phyloP scores from a whole-genome alignment of 2,888 invertebrate species.

The Cheilosia urbana region DNA sequence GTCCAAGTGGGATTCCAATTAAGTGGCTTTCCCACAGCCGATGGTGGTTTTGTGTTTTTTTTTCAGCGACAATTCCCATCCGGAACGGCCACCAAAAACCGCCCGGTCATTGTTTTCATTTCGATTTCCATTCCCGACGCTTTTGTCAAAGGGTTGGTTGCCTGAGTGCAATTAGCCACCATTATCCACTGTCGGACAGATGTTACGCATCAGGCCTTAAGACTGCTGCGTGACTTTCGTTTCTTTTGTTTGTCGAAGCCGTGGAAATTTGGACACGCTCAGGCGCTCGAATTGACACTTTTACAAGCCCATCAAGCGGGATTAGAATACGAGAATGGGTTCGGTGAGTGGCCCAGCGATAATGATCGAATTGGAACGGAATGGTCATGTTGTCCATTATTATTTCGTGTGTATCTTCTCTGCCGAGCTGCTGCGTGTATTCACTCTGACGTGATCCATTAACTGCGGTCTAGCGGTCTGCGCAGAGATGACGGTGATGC shows the following conservation, averaged over 20 bases:
- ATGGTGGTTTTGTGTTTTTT: constrained; percentile 27
- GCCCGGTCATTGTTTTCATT: constrained; percentile 60
- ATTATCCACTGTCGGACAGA: constrained; percentile 57
- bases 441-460: constrained; percentile 46
- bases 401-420: constrained; percentile 34
- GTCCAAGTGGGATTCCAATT: constrained; percentile 41
- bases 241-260: constrained; percentile 53
- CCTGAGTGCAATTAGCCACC: constrained; percentile 67
- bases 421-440: background rate
- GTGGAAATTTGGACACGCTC: constrained; percentile 53
- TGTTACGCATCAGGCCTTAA: constrained; percentile 41
- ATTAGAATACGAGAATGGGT: constrained; percentile 45
- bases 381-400: constrained; percentile 47
- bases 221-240: constrained; percentile 40
- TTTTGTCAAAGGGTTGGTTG: constrained; percentile 62
- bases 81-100: constrained; percentile 14
- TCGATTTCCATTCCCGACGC: constrained; percentile 58
- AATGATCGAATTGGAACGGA: constrained; percentile 68
- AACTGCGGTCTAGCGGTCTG: constrained; percentile 42
- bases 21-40: constrained; percentile 49
- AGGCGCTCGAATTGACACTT: constrained; percentile 65
- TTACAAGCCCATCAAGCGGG: constrained; percentile 72
- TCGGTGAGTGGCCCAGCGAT: constrained; percentile 55
- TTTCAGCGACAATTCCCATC: constrained; percentile 31
- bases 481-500: constrained; percentile 38